Base-by-base conservation (phyloP, 1,140 invertebrate genomes). In the Orussus abietinus region DNA sequence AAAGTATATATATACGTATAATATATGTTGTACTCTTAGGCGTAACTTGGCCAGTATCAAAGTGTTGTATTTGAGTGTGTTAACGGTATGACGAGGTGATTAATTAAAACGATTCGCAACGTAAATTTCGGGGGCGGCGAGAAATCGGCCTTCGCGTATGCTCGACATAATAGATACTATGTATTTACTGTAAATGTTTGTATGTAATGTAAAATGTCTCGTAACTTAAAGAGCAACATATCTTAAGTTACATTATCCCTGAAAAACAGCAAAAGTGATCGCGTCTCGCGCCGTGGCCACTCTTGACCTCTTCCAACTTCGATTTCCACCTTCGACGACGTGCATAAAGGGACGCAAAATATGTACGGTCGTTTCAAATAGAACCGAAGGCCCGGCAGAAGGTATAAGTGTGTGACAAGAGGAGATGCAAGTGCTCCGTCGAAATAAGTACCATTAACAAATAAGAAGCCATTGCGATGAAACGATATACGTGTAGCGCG, bases 121-220 rank as follows among this genome's bases (percentile, higher is more conserved):
- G 32, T 26, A 25, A 12, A 25, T 21, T 25, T n/a, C n/a, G 17
- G 12, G 13, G 31, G 18, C 18, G 4, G 34, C 7, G 31, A 18
- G 25, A 25, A 38, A 14, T 36, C 19, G 45, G 33, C 47, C 38
- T 45, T 33, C 35, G 43, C 43, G 28, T 35, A 20, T 40, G 26
- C 33, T 34, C 26, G n/a, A 19, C 36, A 48, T 12, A 43, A 31
- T 26, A 45, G 44, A 26, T 49, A 60, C 51, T 59, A 57, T 69
- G 62, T 70, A 68, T 64, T 51, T 64, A 68, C 52, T 70, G 67
- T 70, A 70, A 70, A 70, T 70, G 65, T 70, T 70, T 70, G 65
- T 70, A 70, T 67, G 64, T 69, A 61, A 55, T 68, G 56, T 67
- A 68, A 63, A 67, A 67, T 70, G 65, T 68, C 66, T 67, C 58